Evolutionary conservation across 37 sponge, comb jelly and placozoan species (phyloP).

Genomic region (Cliona cf. orientalis): DNA sequence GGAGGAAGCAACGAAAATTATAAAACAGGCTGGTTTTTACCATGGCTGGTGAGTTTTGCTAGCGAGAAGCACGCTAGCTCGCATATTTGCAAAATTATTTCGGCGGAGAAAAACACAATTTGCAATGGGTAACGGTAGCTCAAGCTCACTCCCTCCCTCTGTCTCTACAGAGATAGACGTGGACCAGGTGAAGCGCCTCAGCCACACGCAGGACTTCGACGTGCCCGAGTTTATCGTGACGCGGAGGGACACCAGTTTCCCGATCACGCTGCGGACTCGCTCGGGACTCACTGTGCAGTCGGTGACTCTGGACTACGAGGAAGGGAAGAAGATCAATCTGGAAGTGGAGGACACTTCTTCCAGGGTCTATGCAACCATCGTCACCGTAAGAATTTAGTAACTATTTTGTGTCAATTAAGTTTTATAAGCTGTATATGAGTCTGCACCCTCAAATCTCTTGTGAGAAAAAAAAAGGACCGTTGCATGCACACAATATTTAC

Average conservation of each 20-base stretch:
- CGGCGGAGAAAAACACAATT: too few relatives aligned
- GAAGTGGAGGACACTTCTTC: neutral
- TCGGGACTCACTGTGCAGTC: neutral
- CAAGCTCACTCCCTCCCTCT: neutral
- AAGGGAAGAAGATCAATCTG: constrained; percentile 15
- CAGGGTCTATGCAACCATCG: neutral
- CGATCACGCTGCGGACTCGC: constrained; percentile 22
- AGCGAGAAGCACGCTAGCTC: too few relatives aligned
- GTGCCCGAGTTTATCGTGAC: constrained; percentile 41
- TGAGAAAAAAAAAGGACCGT: too few relatives aligned
- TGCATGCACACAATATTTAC: too few relatives aligned
- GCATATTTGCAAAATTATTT: too few relatives aligned
- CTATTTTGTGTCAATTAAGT: neutral
- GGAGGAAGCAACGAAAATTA: too few relatives aligned
- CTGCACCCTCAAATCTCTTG: too few relatives aligned
- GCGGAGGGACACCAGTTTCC: constrained; percentile 37
- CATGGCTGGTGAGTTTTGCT: too few relatives aligned
- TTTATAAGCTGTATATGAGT: too few relatives aligned
- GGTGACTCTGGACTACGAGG: constrained; percentile 29
- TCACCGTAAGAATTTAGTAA: neutral
- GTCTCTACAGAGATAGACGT: constrained; percentile 35
- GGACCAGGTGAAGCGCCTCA: constrained; percentile 34
- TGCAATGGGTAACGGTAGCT: too few relatives aligned
- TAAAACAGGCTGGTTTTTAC: too few relatives aligned
- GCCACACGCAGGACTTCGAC: constrained; percentile 40